Evolutionary conservation across 2,113 vertebrate genomes (phyloP), one percentile per base, ranked within the genome.

Genomic region (Synodontis membranacea): DNA sequence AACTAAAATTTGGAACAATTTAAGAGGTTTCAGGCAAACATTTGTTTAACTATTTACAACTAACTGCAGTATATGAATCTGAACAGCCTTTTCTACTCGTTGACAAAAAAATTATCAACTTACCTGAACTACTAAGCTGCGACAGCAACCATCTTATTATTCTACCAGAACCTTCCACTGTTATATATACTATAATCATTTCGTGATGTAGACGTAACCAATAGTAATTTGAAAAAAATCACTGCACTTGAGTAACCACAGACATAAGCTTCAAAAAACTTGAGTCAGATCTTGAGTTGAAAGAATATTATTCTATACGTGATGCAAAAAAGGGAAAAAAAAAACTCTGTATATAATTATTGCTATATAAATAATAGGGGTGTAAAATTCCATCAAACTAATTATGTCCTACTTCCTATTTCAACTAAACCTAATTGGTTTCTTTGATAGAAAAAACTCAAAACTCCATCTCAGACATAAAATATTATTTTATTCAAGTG

Each of bases 141-240:
- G 31, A 66, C 64, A 34, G 34, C 64, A 21, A 68, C 31, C 34
- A 37, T 68, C 64, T 68, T 17, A 68, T 68, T 68, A 37, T 68
- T 17, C 21, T 21, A 37, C 64, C 64, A 37, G 31, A 68, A 68
- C 5, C 5, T 68, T 19, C 64, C 64, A 68, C 64, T 34, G 31
- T 68, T 68, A 68, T 68, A 37, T 68, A 66, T 37, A 68, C 64
- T 68, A 34, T 66, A 34, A 66, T 66, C 64, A 66, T 66, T 66
- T 37, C 31, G 0, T 66, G 64, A 70, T 70, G 66, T 72, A 39
- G 37, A 72, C 11, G 68, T 42, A 72, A 72, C 68, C 68, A 42
- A 42, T 42, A 42, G 68, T 42, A 42, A 72, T 72, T 72, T 42
- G 0, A 70, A 23, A 70, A 23, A 42, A 72, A 4, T 23, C 17